phyloP scores from a whole-genome alignment of 2,797 vertebrate genomes.

The Furcifer pardalis region DNA sequence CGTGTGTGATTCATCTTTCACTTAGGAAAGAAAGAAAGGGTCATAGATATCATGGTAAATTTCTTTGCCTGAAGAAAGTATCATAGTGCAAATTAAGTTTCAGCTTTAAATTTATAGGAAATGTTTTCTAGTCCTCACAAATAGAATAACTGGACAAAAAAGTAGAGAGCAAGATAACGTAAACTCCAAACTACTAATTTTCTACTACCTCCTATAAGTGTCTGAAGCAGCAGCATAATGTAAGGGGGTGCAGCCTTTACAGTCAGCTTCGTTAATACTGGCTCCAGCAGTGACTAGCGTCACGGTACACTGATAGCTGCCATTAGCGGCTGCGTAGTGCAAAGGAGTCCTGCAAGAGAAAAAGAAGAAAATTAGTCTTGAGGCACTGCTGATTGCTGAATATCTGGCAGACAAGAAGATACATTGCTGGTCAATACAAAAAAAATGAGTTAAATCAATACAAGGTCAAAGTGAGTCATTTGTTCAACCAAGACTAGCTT shows the following conservation, averaged over 20 bases:
- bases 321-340: conserved; percentile 96
- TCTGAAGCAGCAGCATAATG: conserved; percentile 96
- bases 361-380: neutral
- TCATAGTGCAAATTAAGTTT: neutral
- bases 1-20: neutral
- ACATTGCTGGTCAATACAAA: neutral
- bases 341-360: conserved; percentile 84
- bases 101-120: neutral
- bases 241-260: conserved; percentile 91
- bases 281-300: conserved; percentile 92
- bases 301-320: conserved; percentile 95
- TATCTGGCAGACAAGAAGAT: neutral
- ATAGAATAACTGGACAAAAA: neutral
- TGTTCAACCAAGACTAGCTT: neutral
- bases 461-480: neutral
- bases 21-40: neutral
- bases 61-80: neutral
- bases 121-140: neutral
- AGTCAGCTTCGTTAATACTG: conserved; percentile 89
- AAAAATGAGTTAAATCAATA: neutral
- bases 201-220: conserved; percentile 89
- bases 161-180: neutral
- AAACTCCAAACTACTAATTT: neutral
- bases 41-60: no score
- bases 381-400: neutral